phyloP scores from a whole-genome alignment of 2,888 invertebrate genomes.

The Pristionchus japonicus region DNA sequence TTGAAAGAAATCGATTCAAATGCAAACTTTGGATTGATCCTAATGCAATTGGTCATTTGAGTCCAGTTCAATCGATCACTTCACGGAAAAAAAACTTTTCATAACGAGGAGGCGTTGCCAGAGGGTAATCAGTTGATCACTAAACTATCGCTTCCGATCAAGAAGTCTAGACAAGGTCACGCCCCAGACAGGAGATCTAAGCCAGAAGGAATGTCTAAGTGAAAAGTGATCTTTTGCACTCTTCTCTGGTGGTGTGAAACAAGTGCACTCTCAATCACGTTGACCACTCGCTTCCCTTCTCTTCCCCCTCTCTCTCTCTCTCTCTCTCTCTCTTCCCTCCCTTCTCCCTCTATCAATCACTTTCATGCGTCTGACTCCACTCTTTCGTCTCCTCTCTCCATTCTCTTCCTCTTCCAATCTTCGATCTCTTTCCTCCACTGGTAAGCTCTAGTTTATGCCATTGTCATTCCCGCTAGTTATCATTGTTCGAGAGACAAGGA shows the following conservation, averaged over 20 bases:
- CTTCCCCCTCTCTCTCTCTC: background rate
- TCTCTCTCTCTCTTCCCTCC: background rate
- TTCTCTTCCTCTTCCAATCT: constrained; percentile 23
- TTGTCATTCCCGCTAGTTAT: background rate
- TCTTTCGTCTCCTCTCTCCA: background rate
- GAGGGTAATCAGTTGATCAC: background rate
- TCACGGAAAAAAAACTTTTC: too few species aligned
- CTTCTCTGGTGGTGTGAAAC: background rate
- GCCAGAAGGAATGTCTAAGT: background rate
- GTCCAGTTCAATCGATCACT: too few species aligned
- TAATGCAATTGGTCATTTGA: too few species aligned
- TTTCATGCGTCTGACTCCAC: constrained; percentile 3
- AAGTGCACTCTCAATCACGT: background rate
- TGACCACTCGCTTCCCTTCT: background rate
- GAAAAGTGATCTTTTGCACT: background rate
- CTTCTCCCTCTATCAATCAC: background rate
- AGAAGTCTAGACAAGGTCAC: too few species aligned
- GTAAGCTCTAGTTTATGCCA: constrained; percentile 13
- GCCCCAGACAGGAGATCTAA: too few species aligned
- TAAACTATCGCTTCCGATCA: background rate
- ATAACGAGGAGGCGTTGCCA: background rate
- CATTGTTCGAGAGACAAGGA: background rate
- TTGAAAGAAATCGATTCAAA: too few species aligned
- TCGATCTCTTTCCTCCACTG: background rate
- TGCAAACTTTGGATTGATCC: too few species aligned